Evolutionary conservation across 2,888 invertebrate genomes (phyloP), one percentile per base, ranked within the genome.

Genomic region (Mimachlamys varia): DNA sequence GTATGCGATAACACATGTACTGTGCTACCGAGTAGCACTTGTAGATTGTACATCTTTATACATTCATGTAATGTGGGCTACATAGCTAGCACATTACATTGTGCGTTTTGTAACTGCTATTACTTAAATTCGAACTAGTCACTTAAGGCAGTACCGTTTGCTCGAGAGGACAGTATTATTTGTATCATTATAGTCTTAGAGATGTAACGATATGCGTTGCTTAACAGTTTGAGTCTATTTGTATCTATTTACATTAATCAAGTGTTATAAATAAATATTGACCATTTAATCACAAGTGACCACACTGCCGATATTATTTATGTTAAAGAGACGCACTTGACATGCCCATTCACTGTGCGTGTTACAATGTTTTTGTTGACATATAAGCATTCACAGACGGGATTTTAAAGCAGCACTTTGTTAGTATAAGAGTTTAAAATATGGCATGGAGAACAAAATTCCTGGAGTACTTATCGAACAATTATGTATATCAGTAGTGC

Each of bases 171-270:
- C 13, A 12, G 33, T 76, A 12, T 27, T 27, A 7, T 10, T 76
- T 76, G 33, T 22, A 27, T 33, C 76, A 27, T 27, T 12, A 7
- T 76, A 33, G 33, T 13, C 76, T 27, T 76, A 33, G 76, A 12
- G 76, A 76, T 58, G 15, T 19, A 58, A 33, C 27, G 22, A 33
- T 27, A 76, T 33, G 76, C 76, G 76, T 76, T 76, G 76, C 76
- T 76, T 76, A 76, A 76, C 76, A 33, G 33, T 76, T 76, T 33
- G 76, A 76, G 76, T 76, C 33, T 76, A 76, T 76, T 76, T 27
- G 33, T 76, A 76, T 76, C 76, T 76, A 33, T 76, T 76, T 0
- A 76, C 33, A 27, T 33, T 33, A 15, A 76, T 76, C 76, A 76
- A 76, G 76, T 76, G 76, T 33, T 76, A 27, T 33, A 76, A 76